Conservation (phyloP, 2,888 invertebrate species). For the Drosophila basisetae region DNA sequence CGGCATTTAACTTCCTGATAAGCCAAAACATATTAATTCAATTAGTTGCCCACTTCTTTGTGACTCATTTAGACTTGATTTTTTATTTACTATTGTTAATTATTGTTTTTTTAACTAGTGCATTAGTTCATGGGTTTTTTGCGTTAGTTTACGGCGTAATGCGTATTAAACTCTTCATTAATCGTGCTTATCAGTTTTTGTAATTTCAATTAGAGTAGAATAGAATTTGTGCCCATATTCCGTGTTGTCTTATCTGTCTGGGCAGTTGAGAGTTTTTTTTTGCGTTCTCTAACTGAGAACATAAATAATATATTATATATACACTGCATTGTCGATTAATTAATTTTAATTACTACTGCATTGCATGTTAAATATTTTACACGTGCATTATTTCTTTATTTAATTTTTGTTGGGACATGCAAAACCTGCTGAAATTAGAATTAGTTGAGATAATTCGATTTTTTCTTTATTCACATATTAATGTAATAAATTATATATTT, state of each 20-base stretch:
- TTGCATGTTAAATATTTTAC: background rate
- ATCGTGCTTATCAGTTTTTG: slow-evolving; percentile 44
- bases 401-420: background rate
- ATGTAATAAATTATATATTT: background rate
- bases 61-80: slow-evolving; percentile 33
- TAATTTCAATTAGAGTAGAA: slow-evolving; percentile 14
- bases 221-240: slow-evolving; percentile 19
- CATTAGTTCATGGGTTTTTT: slow-evolving; percentile 24
- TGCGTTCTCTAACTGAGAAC: slow-evolving; percentile 23
- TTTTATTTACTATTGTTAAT: slow-evolving; percentile 8
- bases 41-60: slow-evolving; percentile 12
- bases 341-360: background rate
- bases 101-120: slow-evolving; percentile 18
- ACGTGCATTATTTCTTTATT: background rate
- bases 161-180: slow-evolving; percentile 36
- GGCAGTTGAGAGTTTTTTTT: slow-evolving; percentile 9
- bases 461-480: background rate
- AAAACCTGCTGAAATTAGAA: background rate
- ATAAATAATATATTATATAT: background rate
- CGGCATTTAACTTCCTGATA: slow-evolving; percentile 27
- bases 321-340: background rate
- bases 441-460: background rate
- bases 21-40: slow-evolving; percentile 26
- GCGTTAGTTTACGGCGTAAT: slow-evolving; percentile 29
- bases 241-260: slow-evolving; percentile 34